Base-by-base conservation (phyloP, 2,888 invertebrate genomes). In the Eupithecia insigniata region DNA sequence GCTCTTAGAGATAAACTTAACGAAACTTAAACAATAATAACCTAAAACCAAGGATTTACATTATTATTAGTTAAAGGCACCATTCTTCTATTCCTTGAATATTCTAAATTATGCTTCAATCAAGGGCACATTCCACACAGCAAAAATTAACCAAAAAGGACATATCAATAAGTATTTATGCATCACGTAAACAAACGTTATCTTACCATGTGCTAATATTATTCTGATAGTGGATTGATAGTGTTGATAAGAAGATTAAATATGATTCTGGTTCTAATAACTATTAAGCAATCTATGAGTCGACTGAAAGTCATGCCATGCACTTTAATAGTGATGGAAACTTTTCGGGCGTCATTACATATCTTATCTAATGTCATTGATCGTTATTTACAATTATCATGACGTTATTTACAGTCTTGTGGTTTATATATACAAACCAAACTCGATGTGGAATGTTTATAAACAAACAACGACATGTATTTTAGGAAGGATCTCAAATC, bases 201-300 rank as follows among this genome's bases (percentile, higher is more conserved):
- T 75, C 73, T 22, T 22, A 36, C 80, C 73, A 76, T 78, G 75
- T 79, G 80, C 76, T 77, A 80, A 80, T 78, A 80, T 81, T 81
- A 78, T 80, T 69, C 69, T 78, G 79, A 80, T 79, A 75, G 76
- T 32, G 34, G n/a, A 36, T 60, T 60, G 76, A 81, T 84, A 83
- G 79, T 69, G 65, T 3, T 71, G 85, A 84, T 85, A 82, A 76
- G 46, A 26, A 70, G 72, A 82, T 83, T 78, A 82, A 77, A 78
- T 76, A 73, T 46, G 72, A 80, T 76, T 74, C 32, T 67, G 58
- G 65, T 79, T 43, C 67, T 72, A 3, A 16, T 46, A n/a, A n/a
- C 10, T 62, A 36, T 36, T 36, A 34, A 22, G 26, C 22, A 62
- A 61, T 61, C 8, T 32, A 61, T 60, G 61, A 32, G 61, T 61